Evolutionary conservation across 2,888 invertebrate genomes (phyloP).

Genomic region (Conistra vaccinii): DNA sequence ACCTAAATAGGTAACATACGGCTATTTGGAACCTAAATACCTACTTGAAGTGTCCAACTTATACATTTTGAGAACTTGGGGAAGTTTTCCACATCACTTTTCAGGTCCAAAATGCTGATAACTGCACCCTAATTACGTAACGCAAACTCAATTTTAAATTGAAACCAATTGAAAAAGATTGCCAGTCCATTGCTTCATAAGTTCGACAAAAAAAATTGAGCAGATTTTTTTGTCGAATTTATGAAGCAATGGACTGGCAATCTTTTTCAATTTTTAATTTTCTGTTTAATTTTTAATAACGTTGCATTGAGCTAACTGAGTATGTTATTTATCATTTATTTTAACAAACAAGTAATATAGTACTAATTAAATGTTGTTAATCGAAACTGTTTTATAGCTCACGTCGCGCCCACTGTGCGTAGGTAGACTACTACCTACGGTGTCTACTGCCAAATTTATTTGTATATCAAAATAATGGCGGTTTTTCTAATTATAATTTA

Average conservation of each 20-base stretch:
- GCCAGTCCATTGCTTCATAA: no score
- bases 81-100: not conserved
- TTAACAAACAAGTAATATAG: not conserved
- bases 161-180: no score
- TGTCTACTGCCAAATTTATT: slow-evolving; percentile 67
- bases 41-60: not conserved
- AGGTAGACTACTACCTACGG: slow-evolving; percentile 69
- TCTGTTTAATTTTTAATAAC: not conserved
- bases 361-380: slow-evolving; percentile 66
- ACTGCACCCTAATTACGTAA: no score
- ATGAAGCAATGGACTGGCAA: no score
- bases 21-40: slow-evolving; percentile 7
- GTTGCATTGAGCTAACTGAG: not conserved
- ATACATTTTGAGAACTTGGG: not conserved
- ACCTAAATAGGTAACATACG: not conserved
- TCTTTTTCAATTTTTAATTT: no score
- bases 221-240: no score
- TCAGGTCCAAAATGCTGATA: not conserved
- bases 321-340: slow-evolving; percentile 1
- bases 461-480: slow-evolving; percentile 39
- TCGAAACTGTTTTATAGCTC: slow-evolving; percentile 70
- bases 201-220: no score
- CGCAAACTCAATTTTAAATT: no score
- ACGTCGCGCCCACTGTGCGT: slow-evolving; percentile 70
- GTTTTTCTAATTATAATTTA: slow-evolving; percentile 14